Conservation (phyloP, 2,797 vertebrate genomes). For the Mormyrus hasselquistii region DNA sequence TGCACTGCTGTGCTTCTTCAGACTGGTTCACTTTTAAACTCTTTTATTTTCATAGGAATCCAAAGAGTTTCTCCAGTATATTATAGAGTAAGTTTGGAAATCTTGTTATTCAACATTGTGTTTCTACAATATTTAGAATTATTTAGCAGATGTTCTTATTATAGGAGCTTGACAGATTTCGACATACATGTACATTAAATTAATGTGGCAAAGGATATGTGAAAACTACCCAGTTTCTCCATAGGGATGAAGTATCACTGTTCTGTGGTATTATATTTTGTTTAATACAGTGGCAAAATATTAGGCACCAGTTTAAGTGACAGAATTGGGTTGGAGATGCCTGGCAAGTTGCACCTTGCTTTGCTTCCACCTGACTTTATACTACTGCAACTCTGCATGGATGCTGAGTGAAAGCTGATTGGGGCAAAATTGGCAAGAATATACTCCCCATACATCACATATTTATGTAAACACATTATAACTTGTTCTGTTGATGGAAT, state of each 20-base stretch:
- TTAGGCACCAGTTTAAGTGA: not conserved
- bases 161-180: not conserved
- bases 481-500: not conserved
- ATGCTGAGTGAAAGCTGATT: not conserved
- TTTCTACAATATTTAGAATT: not conserved
- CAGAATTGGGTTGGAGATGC: not conserved
- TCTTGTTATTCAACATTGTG: not conserved
- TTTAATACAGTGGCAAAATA: not conserved
- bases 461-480: not conserved
- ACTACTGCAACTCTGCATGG: not conserved
- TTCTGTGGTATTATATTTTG: not conserved
- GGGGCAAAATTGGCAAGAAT: not conserved
- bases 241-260: not conserved
- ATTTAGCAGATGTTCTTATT: not conserved
- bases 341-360: not conserved
- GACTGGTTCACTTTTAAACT: not conserved
- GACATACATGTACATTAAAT: not conserved
- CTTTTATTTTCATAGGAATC: constrained; percentile 67
- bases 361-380: not conserved
- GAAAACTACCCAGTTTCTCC: not conserved
- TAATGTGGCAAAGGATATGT: not conserved
- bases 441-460: not conserved
- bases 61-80: constrained; percentile 76
- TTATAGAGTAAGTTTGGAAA: constrained; percentile 74
- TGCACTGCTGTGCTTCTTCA: not conserved